A percentile compares a stretch with the other conserved stretches of the same genome.
phyloP scores from a whole-genome alignment of 23 tunicate species.

The Styela clava region DNA sequence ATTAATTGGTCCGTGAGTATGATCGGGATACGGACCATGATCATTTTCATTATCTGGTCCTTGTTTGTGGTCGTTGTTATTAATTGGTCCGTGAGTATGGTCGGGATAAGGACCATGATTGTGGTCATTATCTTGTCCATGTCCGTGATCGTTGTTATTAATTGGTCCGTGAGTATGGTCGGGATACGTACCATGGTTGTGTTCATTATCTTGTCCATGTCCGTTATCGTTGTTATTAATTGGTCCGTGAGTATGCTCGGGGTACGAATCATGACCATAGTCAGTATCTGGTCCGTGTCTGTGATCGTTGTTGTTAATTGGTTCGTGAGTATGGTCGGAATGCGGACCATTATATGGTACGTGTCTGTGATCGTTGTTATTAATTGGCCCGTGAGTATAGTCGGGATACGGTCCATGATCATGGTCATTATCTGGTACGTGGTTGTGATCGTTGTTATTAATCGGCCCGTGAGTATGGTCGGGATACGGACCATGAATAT shows the following conservation, averaged over 20 bases:
- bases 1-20: background rate
- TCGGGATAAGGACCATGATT: background rate
- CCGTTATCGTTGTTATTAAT: background rate
- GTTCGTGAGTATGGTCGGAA: background rate
- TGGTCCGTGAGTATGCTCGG: background rate
- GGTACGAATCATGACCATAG: background rate
- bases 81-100: background rate
- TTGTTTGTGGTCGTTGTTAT: background rate
- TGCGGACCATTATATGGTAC: background rate
- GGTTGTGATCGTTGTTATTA: background rate
- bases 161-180: background rate
- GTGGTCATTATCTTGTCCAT: background rate
- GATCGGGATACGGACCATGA: background rate
- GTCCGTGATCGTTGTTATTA: background rate
- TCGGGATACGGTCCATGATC: background rate
- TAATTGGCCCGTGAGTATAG: background rate
- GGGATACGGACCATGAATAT: background rate
- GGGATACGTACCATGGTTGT: background rate
- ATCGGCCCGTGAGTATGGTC: background rate
- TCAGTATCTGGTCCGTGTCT: background rate
- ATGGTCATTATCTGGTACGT: background rate
- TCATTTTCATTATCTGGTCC: background rate
- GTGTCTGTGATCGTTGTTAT: background rate
- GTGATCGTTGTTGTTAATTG: background rate
- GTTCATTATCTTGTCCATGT: background rate